Base-by-base conservation (phyloP, 2,113 vertebrate species). In the Embiotoca jacksoni region DNA sequence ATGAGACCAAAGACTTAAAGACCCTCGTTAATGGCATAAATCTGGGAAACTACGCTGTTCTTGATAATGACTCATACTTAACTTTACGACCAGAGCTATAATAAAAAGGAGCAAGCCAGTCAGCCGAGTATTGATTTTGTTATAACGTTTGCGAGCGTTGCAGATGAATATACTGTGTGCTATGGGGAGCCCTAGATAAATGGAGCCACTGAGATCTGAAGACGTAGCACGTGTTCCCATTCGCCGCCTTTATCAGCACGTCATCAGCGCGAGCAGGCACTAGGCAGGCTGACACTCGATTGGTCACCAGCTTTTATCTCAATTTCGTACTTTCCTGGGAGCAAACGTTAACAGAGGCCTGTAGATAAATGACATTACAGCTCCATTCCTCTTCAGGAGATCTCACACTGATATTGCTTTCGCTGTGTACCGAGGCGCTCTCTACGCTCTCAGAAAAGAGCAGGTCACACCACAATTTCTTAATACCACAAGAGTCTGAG, bases 281-380 rank as follows among this genome's bases (percentile, higher is more conserved):
- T 75, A 80, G 80, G 85, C 88, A 83, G 53, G 86, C 85, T 86
- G 86, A 91, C 92, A 88, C 91, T 86, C 83, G 69, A 90, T 94
- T 92, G 92, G 90, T 89, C 84, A 56, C 74, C 84, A 76, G 91
- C 82, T 93, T 94, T 93, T 94, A 93, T 94, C 91, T 92, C 92
- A 84, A 90, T 92, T 92, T 84, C 3, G 7, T 91, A 72, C 85
- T 82, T 90, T 70, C 83, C 84, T 81, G 67, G 82, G 69, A 92
- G 87, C 86, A 80, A 89, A 88, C 90, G 91, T 92, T 91, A 93
- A 90, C 86, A 84, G 78, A 87, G 81, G 77, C 83, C 78, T 89
- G 56, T 31, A 92, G 91, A 94, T 93, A 93, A 94, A 95, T 93
- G 84, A 89, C 90, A 90, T 93, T 92, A 93, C 89, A 63, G 89